Base-by-base conservation (phyloP, 2,113 vertebrate species). In the Oreotragus oreotragus region DNA sequence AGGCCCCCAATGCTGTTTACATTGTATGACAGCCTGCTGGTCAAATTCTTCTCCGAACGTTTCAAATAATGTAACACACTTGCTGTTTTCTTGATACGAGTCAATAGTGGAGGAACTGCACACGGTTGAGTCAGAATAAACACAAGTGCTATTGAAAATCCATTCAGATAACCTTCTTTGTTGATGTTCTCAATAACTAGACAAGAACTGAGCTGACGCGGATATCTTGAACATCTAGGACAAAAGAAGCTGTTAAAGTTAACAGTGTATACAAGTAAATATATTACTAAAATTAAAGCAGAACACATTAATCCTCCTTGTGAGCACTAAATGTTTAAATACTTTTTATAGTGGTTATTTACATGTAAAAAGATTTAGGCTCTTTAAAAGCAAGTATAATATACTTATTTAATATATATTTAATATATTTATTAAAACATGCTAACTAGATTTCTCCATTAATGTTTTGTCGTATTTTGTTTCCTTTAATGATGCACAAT, bases 311-410 rank as follows among this genome's bases (percentile, higher is more conserved):
- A 94, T 88, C 57, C 47, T 83, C 73, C 17, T 60, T 88, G 39
- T 94, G 25, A 95, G 62, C 94, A 88, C 39, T 83, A 79, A 43
- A 88, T 25, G 64, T 79, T 66, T 21, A 94, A 97, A 84, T 83
- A 89, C 21, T 90, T 97, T 70, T 95, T 45, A 43, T 73, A 70
- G n/a, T 83, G 51, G 55, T 55, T 91, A 51, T 96, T 94, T 97
- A 36, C 21, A 95, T 25, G 88, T 83, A 88, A 96, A 91, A 94
- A 53, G 33, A 15, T 39, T 88, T 85, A 33, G 19, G 7, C 91
- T 96, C 49, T 95, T 90, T 30, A 86, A 90, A 93, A 96, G 64
- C 21, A 23, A 89, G 43, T 86, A 30, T 62, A 27, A 15, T 43
- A 27, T 90, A 55, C 49, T 84, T 91, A 96, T 90, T 96, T 30